phyloP scores from a whole-genome alignment of 2,113 vertebrate species.

The Montifringilla adamsi region DNA sequence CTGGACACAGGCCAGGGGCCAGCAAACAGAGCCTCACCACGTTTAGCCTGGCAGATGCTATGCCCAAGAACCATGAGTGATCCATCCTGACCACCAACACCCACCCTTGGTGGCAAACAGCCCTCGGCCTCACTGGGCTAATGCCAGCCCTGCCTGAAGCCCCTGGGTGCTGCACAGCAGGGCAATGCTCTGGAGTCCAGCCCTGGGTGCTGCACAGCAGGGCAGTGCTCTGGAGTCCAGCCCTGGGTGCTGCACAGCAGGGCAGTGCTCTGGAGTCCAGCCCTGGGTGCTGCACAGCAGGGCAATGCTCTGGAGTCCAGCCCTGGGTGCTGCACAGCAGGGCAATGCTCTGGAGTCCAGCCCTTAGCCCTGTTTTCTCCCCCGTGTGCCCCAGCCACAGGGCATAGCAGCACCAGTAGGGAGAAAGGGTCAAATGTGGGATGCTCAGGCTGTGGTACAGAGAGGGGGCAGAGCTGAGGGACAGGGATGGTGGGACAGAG shows the following conservation, averaged over 20 bases:
- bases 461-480: not conserved
- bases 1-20: not conserved
- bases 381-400: not conserved
- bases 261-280: too few relatives aligned
- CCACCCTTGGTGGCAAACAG: not conserved
- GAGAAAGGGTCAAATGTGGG: not conserved
- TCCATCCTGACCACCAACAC: fast-evolving
- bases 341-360: not conserved
- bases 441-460: not conserved
- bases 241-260: not conserved
- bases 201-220: too few relatives aligned
- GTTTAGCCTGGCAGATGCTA: not conserved
- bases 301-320: not conserved
- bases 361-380: not conserved
- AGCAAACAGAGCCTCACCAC: not conserved
- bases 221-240: not conserved
- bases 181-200: not conserved
- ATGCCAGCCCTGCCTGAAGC: not conserved
- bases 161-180: not conserved
- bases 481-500: not conserved
- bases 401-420: not conserved
- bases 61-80: fast-evolving
- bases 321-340: not conserved
- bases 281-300: not conserved
- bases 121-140: fast-evolving